Base-by-base conservation (phyloP, 2,888 invertebrate genomes). In the Chrysotoxum bicinctum region DNA sequence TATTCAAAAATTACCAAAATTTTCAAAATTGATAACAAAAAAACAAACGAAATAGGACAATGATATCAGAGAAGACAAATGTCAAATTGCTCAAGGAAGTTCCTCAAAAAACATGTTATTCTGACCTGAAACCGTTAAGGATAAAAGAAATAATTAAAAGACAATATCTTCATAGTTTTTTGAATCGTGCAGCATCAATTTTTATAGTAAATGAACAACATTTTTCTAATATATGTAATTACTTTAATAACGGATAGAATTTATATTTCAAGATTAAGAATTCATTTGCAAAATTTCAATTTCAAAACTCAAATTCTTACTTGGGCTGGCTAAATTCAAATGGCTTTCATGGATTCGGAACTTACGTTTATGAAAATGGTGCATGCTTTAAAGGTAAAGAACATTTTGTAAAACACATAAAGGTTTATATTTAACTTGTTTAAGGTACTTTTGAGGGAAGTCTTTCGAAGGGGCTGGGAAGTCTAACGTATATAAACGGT, bases 321-420 rank as follows among this genome's bases (percentile, higher is more conserved):
- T 32, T 12, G 16, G 83, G 83, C 0, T 83, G 83, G 83, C 2
- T 74, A 0, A 40, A 26, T 32, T 37, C 32, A 1, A 21, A 74
- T 26, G 79, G 83, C 10, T 79, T 79, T 14, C 19, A 64, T 14
- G 79, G 79, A 30, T 79, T 69, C 30, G 83, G 83, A 12, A 74
- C 69, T 9, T 83, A 83, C n/a, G 62, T 19, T 0, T 83, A 43
- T 26, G 16, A 35, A 7, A 21, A n/a, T 43, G 79, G 83, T 0
- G 14, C 48, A 21, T 64, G 12, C 3, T 70, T 35, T n/a, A 54
- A 40, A 64, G 82, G 82, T 26, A 12, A 56, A 37, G 37, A 10
- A 1, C 14, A 32, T 6, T 56, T 32, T 19, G 0, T 30, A 5
- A 26, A n/a, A 8, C 1, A 9, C 3, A n/a, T n/a, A 14, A n/a